Evolutionary conservation across 1,140 invertebrate species (phyloP), one percentile per base, ranked within the genome.

Genomic region (Lasaia peninsularis): DNA sequence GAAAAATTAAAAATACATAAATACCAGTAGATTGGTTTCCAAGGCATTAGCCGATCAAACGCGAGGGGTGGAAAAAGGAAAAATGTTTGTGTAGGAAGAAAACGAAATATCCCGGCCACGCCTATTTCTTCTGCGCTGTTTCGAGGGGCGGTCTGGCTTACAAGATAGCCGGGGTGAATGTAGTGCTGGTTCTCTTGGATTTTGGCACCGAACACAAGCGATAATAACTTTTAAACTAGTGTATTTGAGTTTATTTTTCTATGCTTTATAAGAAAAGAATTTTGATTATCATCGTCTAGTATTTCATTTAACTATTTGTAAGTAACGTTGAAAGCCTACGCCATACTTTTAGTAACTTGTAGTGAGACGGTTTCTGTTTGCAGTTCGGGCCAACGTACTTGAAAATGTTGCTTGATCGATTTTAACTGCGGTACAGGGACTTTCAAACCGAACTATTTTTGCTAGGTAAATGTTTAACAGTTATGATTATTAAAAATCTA

Each of bases 1-100:
- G 16, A 21, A 48, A 10, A 18, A 20, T 48, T 48, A 21, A 48
- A 48, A 48, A 48, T 20, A 11, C 40, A 21, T 48, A 48, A 48
- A 48, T 21, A 48, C 16, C 40, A 11, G 4, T 20, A 48, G 40
- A 48, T 48, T 16, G 18, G 40, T 44, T 44, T 44, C 40, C 40
- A 44, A 44, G 40, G 40, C 18, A 44, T 44, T 21, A 44, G 18
- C 16, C 4, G 40, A 44, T 44, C 40, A 16, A 44, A 44, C 9
- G 14, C 40, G 20, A 21, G 40, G 40, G 40, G 40, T 21, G 40
- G 40, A 20, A 44, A 51, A 57, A 50, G 35, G 56, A 49, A 52
- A 51, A 50, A 49, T 51, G 33, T 55, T 55, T 31, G 33, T 24
- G 59, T 61, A 56, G 48, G 59, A 61, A 61, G 55, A 34, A 32